phyloP scores from a whole-genome alignment of 2,797 vertebrate species.

The Sebastes trivittatus region DNA sequence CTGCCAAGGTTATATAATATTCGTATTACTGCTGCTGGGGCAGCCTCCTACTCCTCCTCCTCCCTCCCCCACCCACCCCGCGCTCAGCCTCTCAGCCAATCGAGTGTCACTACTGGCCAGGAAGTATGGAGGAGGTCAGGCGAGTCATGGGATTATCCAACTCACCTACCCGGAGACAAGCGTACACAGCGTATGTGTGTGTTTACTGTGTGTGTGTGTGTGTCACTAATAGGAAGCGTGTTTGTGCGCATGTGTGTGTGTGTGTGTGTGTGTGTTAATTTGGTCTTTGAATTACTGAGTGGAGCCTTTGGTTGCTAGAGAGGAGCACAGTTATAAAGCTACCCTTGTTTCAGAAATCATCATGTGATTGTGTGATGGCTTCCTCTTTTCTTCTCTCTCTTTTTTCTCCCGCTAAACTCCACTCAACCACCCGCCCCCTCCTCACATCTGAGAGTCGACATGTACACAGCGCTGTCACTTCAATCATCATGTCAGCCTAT shows the following conservation, averaged over 20 bases:
- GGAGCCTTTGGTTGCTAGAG: constrained; percentile 55
- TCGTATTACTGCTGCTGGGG: constrained; percentile 52
- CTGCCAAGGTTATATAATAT: constrained; percentile 77
- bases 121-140: constrained; percentile 76
- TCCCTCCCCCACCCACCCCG: neutral
- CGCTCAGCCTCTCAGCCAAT: constrained; percentile 65
- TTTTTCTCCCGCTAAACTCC: neutral
- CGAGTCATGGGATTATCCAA: constrained; percentile 80
- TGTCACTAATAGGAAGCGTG: constrained; percentile 9
- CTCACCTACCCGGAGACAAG: constrained; percentile 77
- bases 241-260: neutral
- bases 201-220: neutral
- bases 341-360: constrained; percentile 65
- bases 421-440: constrained; percentile 7
- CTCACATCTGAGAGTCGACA: constrained; percentile 11
- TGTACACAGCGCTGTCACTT: constrained; percentile 47
- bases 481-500: constrained; percentile 17
- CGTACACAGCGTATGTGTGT: constrained; percentile 30
- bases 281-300: constrained; percentile 51
- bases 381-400: constrained; percentile 33
- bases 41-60: neutral
- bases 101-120: constrained; percentile 47
- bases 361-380: constrained; percentile 62
- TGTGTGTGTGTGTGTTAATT: constrained; percentile 25
- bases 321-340: constrained; percentile 62